phyloP scores from a whole-genome alignment of 2,888 invertebrate species.

The Limnephilus auricula region DNA sequence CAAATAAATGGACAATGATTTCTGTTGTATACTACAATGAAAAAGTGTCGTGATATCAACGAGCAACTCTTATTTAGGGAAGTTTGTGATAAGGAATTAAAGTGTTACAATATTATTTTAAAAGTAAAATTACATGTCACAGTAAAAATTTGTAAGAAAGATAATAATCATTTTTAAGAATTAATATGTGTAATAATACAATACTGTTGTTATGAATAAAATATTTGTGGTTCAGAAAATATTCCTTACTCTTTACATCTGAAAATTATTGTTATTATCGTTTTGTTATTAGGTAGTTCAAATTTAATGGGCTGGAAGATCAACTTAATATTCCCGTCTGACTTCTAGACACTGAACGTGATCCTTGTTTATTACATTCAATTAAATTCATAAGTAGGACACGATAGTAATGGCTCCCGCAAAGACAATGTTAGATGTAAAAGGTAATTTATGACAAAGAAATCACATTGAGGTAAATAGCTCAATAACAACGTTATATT shows the following conservation, averaged over 20 bases:
- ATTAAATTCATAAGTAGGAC: not conserved
- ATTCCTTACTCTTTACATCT: not conserved
- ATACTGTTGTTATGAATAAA: not conserved
- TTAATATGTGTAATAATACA: too few relatives aligned
- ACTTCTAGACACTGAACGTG: not conserved
- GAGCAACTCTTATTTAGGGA: too few relatives aligned
- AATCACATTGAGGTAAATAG: not conserved
- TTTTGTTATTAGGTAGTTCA: not conserved
- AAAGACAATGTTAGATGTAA: not conserved
- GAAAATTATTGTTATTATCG: not conserved
- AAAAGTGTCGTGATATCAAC: too few relatives aligned
- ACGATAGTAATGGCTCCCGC: not conserved
- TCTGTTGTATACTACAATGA: too few relatives aligned
- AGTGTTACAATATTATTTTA: too few relatives aligned
- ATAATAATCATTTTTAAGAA: too few relatives aligned
- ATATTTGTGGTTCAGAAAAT: not conserved
- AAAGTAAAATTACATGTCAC: too few relatives aligned
- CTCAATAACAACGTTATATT: not conserved
- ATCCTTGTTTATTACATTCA: not conserved
- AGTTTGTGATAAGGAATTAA: too few relatives aligned
- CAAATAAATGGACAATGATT: too few relatives aligned
- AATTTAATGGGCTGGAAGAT: not conserved
- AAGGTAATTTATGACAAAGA: not conserved
- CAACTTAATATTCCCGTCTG: not conserved
- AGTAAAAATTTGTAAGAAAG: too few relatives aligned